Evolutionary conservation across 1,140 invertebrate species (phyloP), one percentile per base, ranked within the genome.

Genomic region (Chionoecetes opilio): DNA sequence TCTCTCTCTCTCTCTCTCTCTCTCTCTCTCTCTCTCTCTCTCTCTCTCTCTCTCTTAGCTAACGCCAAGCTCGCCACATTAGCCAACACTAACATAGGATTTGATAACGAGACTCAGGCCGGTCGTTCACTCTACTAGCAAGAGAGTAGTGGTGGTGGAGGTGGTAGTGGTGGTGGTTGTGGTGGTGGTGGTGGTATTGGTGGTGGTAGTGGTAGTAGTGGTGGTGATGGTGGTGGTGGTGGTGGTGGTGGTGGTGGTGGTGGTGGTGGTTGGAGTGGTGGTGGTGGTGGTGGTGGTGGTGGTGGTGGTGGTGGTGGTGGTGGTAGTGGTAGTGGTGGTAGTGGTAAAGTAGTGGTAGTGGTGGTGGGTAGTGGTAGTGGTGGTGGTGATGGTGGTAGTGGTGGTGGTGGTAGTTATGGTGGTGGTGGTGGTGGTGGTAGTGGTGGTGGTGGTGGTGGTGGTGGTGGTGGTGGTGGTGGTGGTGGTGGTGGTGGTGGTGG

Each of bases 11-110:
- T 37, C 85, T 34, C 85, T 21, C 85, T 34, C 32, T 31, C 85
- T 38, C 37, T 32, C 85, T 87, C 85, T 32, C 85, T 87, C 32
- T 29, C 29, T 87, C 85, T 26, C 32, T 31, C 37, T 87, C 85
- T 29, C 85, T 87, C 32, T 34, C 37, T 38, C 37, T 34, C 85
- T 38, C 85, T 26, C 37, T 87, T 38, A 87, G 26, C 85, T 38
- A 8, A 21, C 85, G 32, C 85, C 8, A 29, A 35, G 21, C 85
- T 38, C 85, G 21, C 2, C 85, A 21, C 85, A 87, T 87, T 38
- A 87, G 34, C 85, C 85, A 35, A 37, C 8, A 37, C 85, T 26
- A 87, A 87, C 34, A 35, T 5, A 34, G 6, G 85, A 1, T n/a
- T 21, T 75, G 85, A 35, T 38, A 87, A 31, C 34, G 34, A 37